A percentile compares a stretch with the other conserved stretches of the same genome.
Evolutionary conservation across 2,797 vertebrate genomes (phyloP).

Genomic region (Myiothlypis chrysogaster): DNA sequence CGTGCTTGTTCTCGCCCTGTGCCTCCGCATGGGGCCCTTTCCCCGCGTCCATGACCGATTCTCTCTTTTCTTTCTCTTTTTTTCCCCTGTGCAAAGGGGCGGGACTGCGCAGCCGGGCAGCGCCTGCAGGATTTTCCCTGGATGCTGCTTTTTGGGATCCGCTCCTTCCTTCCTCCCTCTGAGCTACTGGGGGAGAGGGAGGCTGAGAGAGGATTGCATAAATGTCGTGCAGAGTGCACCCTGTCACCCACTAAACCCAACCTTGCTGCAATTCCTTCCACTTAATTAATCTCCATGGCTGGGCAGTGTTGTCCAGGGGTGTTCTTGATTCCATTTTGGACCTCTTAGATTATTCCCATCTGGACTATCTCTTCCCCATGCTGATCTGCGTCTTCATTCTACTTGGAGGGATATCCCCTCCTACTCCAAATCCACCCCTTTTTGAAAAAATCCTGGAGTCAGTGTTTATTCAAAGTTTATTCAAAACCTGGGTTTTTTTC

Average conservation of each 20-base stretch:
- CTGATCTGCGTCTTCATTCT: rapidly evolving
- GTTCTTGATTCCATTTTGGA: background rate
- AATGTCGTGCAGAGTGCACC: rapidly evolving
- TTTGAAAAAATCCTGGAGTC: background rate
- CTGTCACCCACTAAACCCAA: background rate
- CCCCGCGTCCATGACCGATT: background rate
- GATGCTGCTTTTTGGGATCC: background rate
- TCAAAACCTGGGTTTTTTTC: background rate
- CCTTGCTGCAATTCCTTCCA: background rate
- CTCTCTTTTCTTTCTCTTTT: background rate
- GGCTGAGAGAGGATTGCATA: background rate
- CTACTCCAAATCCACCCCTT: background rate
- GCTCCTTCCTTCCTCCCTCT: background rate
- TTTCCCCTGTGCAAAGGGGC: rapidly evolving
- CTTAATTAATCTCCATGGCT: rapidly evolving
- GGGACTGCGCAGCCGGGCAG: rapidly evolving
- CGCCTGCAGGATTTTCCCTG: background rate
- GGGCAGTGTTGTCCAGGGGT: background rate
- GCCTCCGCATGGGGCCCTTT: background rate
- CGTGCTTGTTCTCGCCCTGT: background rate
- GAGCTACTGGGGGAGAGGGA: background rate
- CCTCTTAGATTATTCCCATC: background rate
- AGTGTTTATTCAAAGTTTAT: too few relatives aligned
- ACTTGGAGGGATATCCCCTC: background rate
- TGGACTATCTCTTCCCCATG: rapidly evolving